A percentile compares a stretch with the other conserved stretches of the same genome.
Evolutionary conservation across 2,113 vertebrate genomes (phyloP).

Genomic region (Pseudorhombus dupliciocellatus): DNA sequence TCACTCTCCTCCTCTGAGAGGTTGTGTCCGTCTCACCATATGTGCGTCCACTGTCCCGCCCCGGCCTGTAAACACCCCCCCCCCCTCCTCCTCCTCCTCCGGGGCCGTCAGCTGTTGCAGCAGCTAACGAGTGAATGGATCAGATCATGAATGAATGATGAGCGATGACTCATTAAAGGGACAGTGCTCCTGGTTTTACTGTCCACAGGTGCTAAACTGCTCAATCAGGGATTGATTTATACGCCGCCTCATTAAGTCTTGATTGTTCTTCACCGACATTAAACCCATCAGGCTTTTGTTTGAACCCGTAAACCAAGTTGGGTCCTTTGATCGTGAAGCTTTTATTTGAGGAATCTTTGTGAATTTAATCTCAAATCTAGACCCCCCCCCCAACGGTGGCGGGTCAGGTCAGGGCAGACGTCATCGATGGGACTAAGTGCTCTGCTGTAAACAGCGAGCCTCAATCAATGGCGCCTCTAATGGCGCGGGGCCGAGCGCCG

Average conservation of each 20-base stretch:
- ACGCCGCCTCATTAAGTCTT: no score
- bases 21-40: conserved; percentile 52
- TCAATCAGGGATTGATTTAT: no score
- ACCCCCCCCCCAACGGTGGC: no score
- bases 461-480: conserved; percentile 68
- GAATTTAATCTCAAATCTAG: no score
- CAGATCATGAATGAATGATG: conserved; percentile 47
- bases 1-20: neutral
- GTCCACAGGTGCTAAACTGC: conserved; percentile 21
- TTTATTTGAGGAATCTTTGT: no score
- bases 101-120: conserved; percentile 58
- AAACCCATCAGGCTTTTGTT: no score
- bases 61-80: conserved; percentile 18
- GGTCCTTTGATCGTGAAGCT: no score
- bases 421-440: conserved; percentile 74
- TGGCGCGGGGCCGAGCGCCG: conserved; percentile 34
- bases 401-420: conserved; percentile 60
- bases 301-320: no score
- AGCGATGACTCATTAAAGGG: conserved; percentile 44
- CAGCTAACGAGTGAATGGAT: conserved; percentile 26
- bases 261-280: no score
- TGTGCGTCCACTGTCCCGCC: conserved; percentile 56
- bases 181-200: neutral
- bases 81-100: neutral
- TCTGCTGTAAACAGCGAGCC: conserved; percentile 51